These are phyloP conservation scores for Callorhinus ursinus DNA, from an alignment of 2,113 vertebrate genomes.

Conservation along the genomic window DNA sequence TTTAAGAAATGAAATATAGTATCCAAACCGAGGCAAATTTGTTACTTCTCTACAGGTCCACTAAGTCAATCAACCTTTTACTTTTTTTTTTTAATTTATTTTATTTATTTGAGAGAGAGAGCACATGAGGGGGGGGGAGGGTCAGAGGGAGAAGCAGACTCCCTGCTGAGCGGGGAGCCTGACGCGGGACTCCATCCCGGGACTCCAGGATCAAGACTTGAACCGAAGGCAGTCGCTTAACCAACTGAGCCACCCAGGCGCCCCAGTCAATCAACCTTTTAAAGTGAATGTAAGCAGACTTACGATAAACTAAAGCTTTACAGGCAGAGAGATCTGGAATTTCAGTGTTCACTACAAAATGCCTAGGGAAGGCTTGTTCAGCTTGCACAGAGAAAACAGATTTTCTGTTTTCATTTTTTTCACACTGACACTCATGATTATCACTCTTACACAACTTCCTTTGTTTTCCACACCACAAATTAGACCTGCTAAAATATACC, in stretches of 20 bases:
- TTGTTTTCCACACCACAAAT: neutral
- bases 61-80: neutral
- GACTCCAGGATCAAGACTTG: too few relatives aligned
- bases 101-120: too few relatives aligned
- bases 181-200: too few relatives aligned
- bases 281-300: constrained; percentile 7
- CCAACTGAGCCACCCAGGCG: too few relatives aligned
- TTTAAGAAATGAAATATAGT: neutral
- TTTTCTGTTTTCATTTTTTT: neutral
- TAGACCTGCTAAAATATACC: neutral
- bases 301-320: neutral
- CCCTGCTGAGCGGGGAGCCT: too few relatives aligned
- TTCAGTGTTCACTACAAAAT: neutral
- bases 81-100: too few relatives aligned
- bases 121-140: too few relatives aligned
- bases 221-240: too few relatives aligned
- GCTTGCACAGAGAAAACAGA: neutral
- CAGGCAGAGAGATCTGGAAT: neutral
- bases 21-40: neutral
- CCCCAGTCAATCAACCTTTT: neutral
- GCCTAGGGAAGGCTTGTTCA: neutral
- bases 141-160: too few relatives aligned
- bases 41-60: neutral
- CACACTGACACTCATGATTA: neutral
- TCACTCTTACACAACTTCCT: neutral